Conservation (phyloP, 2,113 vertebrate genomes). For the Ondatra zibethicus region DNA sequence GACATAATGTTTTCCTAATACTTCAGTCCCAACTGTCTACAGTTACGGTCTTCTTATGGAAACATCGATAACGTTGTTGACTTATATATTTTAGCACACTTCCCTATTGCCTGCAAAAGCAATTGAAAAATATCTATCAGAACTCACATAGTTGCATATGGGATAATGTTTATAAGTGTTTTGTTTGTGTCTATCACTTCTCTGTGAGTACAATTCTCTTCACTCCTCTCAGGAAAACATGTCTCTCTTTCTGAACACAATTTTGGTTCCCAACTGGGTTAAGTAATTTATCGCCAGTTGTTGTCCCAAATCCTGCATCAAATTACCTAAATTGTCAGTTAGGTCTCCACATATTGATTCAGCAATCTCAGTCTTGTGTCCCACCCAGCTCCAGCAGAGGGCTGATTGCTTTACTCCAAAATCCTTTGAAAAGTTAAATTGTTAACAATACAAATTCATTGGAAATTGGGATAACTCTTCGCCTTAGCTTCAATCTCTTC, state of each 20-base stretch:
- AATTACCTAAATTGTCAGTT: conserved; percentile 74
- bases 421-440: conserved; percentile 74
- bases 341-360: conserved; percentile 79
- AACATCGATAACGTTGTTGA: not conserved
- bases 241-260: conserved; percentile 72
- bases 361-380: conserved; percentile 9
- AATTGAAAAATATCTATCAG: conserved; percentile 19
- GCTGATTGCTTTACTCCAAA: conserved; percentile 72
- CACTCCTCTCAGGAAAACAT: conserved; percentile 72
- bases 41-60: not conserved
- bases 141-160: not conserved
- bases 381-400: conserved; percentile 51
- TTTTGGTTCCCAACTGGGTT: conserved; percentile 78
- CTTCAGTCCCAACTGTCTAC: not conserved
- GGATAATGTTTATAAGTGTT: conserved; percentile 42
- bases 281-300: conserved; percentile 76
- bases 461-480: conserved; percentile 73
- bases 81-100: conserved; percentile 35
- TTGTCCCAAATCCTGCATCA: conserved; percentile 76
- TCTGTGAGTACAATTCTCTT: conserved; percentile 77
- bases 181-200: conserved; percentile 46
- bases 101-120: not conserved
- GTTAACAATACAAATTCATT: conserved; percentile 78
- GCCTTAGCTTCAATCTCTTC: conserved; percentile 62
- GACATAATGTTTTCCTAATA: conserved; percentile 14